A percentile compares a stretch with the other conserved stretches of the same genome.
phyloP scores from a whole-genome alignment of 2,797 vertebrate species.

The Odontamblyopus lacepedii region DNA sequence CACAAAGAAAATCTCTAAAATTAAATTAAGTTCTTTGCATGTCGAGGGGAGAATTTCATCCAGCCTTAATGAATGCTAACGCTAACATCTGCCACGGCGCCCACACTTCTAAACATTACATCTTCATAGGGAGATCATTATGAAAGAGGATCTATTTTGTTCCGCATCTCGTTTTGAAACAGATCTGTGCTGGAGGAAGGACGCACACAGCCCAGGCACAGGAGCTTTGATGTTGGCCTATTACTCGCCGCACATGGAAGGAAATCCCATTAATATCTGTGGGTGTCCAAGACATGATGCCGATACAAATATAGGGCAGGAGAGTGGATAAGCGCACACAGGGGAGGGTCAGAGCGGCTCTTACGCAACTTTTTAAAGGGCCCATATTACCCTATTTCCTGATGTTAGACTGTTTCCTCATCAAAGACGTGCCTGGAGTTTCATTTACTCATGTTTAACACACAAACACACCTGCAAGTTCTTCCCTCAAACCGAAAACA shows the following conservation, averaged over 20 bases:
- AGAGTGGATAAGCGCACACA: conserved; percentile 4
- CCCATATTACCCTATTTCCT: too few species aligned
- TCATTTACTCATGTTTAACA: too few species aligned
- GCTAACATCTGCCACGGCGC: neutral
- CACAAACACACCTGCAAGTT: too few species aligned
- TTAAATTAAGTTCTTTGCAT: neutral
- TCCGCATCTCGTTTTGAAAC: conserved; percentile 24
- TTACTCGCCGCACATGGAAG: conserved; percentile 30
- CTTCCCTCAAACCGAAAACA: too few species aligned
- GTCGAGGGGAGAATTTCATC: neutral
- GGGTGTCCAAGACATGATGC: conserved; percentile 25
- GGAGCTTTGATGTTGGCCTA: conserved; percentile 34
- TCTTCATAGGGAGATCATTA: conserved; percentile 31
- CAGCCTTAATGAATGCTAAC: conserved; percentile 11
- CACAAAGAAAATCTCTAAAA: neutral
- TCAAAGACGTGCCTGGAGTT: too few species aligned
- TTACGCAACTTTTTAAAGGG: neutral
- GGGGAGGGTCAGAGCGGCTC: neutral
- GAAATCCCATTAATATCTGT: conserved; percentile 31
- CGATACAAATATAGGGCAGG: conserved; percentile 21
- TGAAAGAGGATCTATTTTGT: conserved; percentile 31
- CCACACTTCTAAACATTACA: conserved; percentile 7
- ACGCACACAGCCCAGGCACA: neutral
- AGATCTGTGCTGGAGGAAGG: neutral
- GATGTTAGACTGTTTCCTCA: too few species aligned